Conservation (phyloP, 2,888 invertebrate genomes). For the Ornithoptera priamus region DNA sequence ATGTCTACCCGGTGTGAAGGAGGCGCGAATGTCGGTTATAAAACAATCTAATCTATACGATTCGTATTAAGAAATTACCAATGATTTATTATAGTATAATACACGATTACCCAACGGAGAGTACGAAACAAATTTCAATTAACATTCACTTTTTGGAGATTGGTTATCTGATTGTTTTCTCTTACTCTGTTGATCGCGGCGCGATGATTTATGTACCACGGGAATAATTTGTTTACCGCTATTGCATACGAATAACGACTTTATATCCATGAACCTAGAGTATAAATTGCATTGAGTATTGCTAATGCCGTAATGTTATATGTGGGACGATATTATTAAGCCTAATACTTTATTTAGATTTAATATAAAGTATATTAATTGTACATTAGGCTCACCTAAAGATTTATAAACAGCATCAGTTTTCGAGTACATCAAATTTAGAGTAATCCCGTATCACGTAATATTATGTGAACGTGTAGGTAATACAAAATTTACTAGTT, state of each 20-base stretch:
- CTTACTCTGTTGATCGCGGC: constrained; percentile 38
- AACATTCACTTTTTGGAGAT: constrained; percentile 42
- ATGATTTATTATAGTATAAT: constrained; percentile 21
- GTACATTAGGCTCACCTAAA: neutral
- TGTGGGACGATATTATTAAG: constrained; percentile 18
- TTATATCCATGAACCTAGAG: neutral
- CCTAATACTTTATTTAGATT: constrained; percentile 20
- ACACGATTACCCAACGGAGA: constrained; percentile 18
- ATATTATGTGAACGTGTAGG: no score
- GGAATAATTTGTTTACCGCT: constrained; percentile 32
- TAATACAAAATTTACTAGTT: no score
- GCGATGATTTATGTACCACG: constrained; percentile 38
- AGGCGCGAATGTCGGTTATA: neutral
- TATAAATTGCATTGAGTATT: constrained; percentile 8
- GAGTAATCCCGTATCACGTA: no score
- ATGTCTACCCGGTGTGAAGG: neutral
- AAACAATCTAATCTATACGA: constrained; percentile 2
- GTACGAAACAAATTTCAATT: constrained; percentile 39
- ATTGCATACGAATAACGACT: constrained; percentile 7
- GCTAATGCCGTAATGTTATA: constrained; percentile 9
- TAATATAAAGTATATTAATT: constrained; percentile 11
- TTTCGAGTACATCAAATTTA: no score
- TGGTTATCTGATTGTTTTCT: constrained; percentile 41
- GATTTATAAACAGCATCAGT: no score
- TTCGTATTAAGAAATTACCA: constrained; percentile 17